These are phyloP conservation scores for Eurystomus gularis DNA, from an alignment of 2,113 vertebrate genomes.

Conservation along the genomic window DNA sequence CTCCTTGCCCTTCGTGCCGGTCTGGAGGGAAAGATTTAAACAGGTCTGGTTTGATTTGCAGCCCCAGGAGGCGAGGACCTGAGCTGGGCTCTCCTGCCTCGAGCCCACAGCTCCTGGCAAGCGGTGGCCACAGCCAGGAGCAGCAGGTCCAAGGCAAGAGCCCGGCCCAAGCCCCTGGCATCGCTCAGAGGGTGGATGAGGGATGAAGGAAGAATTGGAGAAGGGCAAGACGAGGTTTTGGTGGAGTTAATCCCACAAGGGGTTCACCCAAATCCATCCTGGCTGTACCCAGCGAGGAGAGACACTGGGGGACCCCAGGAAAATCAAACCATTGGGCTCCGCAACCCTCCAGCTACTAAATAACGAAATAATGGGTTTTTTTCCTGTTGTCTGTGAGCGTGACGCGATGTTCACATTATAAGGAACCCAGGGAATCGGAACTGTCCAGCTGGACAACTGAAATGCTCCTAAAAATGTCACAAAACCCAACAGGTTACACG, in stretches of 20 bases:
- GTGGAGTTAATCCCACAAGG: neutral
- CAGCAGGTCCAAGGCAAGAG: too few relatives aligned
- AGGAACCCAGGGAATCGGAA: neutral
- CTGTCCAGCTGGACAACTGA: neutral
- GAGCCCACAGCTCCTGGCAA: rapidly evolving
- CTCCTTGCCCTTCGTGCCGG: neutral
- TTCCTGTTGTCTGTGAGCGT: neutral
- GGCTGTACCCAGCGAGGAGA: rapidly evolving
- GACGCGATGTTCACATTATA: rapidly evolving
- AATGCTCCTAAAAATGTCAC: neutral
- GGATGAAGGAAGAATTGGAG: too few relatives aligned
- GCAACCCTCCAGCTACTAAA: neutral
- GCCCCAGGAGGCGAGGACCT: rapidly evolving
- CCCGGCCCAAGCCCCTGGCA: rapidly evolving
- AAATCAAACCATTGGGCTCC: neutral
- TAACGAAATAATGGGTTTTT: neutral
- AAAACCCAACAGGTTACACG: neutral
- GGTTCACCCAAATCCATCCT: rapidly evolving
- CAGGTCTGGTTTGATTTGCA: rapidly evolving
- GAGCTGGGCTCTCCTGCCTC: neutral
- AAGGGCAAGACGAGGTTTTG: too few relatives aligned
- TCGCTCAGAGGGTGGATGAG: too few relatives aligned
- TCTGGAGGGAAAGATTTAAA: neutral
- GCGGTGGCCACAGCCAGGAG: neutral
- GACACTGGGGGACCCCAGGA: neutral